Evolutionary conservation across 92 coral and sea anemone genomes (phyloP).

Genomic region (Galaxea fascicularis): DNA sequence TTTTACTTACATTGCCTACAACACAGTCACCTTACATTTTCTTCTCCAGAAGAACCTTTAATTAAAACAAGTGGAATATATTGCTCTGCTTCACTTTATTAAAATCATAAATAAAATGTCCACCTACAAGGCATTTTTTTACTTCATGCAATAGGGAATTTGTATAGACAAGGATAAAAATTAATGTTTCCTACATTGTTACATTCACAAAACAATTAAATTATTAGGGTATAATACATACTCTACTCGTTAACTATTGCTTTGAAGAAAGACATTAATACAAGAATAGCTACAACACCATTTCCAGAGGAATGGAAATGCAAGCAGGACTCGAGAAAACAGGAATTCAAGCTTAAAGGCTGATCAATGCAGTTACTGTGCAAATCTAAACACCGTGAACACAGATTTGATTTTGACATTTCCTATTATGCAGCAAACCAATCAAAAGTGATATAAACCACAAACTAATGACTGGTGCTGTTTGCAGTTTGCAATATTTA

Average conservation of each 20-base stretch:
- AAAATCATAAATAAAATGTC: constrained; percentile 54
- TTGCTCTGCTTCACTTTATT: constrained; percentile 6
- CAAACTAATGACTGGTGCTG: too few relatives aligned
- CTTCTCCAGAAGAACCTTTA: constrained; percentile 10
- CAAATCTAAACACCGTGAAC: too few relatives aligned
- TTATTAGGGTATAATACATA: constrained; percentile 5
- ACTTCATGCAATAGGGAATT: constrained; percentile 7
- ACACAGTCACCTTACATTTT: background rate
- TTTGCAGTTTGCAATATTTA: too few relatives aligned
- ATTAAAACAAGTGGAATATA: constrained; percentile 26
- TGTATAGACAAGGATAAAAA: constrained; percentile 17
- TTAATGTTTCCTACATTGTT: constrained; percentile 8
- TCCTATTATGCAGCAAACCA: too few relatives aligned
- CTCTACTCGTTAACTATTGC: background rate
- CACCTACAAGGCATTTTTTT: constrained; percentile 23
- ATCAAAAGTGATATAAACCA: too few relatives aligned
- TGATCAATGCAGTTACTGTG: too few relatives aligned
- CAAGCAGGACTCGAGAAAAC: too few relatives aligned
- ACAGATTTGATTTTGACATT: too few relatives aligned
- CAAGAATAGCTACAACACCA: background rate
- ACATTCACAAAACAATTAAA: constrained; percentile 20
- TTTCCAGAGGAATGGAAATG: too few relatives aligned
- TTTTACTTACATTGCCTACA: too few relatives aligned
- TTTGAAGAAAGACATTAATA: background rate
- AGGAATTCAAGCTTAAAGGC: too few relatives aligned